Conservation (phyloP, 2,888 invertebrate species). For the Aspidiotus rigidus region DNA sequence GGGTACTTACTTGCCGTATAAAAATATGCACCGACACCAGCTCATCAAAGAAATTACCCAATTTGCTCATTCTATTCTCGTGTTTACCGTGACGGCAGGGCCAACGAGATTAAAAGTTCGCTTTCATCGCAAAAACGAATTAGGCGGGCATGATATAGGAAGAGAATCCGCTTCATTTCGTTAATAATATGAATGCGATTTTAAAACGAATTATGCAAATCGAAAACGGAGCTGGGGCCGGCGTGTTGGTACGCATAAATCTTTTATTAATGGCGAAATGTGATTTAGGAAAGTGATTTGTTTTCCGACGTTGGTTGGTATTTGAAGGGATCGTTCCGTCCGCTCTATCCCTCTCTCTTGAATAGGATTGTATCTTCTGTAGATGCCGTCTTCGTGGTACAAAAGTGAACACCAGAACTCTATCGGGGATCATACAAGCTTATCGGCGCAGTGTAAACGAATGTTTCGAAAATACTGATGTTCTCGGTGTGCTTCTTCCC, state of each 20-base stretch:
- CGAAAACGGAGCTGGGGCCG: conserved; percentile 13
- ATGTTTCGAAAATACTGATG: too few species aligned
- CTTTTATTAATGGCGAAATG: conserved; percentile 30
- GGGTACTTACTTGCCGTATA: too few species aligned
- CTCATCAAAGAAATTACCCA: too few species aligned
- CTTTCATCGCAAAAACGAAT: too few species aligned
- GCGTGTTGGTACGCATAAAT: conserved; percentile 18
- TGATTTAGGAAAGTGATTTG: conserved; percentile 30
- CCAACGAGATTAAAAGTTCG: too few species aligned
- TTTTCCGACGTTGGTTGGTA: conserved; percentile 5
- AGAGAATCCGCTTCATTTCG: not conserved
- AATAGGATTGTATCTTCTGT: too few species aligned
- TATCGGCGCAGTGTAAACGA: not conserved
- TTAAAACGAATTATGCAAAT: conserved; percentile 30
- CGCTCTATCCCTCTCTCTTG: not conserved
- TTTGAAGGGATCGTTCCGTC: not conserved
- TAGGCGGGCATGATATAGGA: too few species aligned
- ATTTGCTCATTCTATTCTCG: too few species aligned
- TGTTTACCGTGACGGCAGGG: too few species aligned
- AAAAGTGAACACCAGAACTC: conserved; percentile 1
- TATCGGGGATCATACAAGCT: conserved; percentile 1
- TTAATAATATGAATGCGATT: conserved; percentile 21
- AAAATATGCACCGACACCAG: too few species aligned
- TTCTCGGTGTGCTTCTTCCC: too few species aligned
- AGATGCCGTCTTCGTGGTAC: not conserved